Evolutionary conservation across 2,113 vertebrate species (phyloP).

Genomic region (Ammodytes dubius): DNA sequence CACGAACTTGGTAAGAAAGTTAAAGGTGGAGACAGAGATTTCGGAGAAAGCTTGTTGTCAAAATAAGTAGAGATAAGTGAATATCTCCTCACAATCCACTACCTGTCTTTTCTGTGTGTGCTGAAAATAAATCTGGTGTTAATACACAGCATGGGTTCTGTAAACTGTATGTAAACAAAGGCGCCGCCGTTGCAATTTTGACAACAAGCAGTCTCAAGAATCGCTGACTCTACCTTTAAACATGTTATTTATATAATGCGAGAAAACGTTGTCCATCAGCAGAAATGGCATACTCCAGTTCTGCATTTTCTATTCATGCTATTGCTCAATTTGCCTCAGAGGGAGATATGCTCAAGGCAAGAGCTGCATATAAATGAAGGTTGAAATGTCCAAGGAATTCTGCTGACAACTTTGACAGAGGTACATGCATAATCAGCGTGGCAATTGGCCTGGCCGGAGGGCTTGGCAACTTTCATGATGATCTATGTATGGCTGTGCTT

Average conservation of each 20-base stretch:
- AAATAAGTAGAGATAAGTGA: too few relatives aligned
- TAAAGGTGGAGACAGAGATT: not conserved
- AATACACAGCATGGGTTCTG: too few relatives aligned
- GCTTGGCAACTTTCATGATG: conserved; percentile 19
- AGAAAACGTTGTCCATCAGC: not conserved
- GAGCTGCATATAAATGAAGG: not conserved
- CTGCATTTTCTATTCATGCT: conserved; percentile 1
- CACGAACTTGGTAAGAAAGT: conserved; percentile 92
- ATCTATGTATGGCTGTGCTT: not conserved
- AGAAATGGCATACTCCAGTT: not conserved
- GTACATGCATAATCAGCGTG: not conserved
- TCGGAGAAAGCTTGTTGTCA: too few relatives aligned
- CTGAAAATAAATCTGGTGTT: too few relatives aligned
- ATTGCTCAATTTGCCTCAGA: not conserved
- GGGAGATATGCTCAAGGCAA: not conserved
- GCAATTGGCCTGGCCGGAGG: not conserved
- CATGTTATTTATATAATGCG: not conserved
- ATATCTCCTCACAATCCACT: too few relatives aligned
- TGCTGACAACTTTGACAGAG: conserved; percentile 2
- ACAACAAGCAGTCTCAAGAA: too few relatives aligned
- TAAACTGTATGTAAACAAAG: too few relatives aligned
- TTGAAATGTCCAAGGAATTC: conserved; percentile 17
- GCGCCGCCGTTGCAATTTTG: too few relatives aligned
- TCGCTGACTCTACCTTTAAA: too few relatives aligned
- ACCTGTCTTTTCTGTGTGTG: too few relatives aligned